Evolutionary conservation across 2,797 vertebrate genomes (phyloP), one percentile per base, ranked within the genome.

Genomic region (Urophycis tenuis): DNA sequence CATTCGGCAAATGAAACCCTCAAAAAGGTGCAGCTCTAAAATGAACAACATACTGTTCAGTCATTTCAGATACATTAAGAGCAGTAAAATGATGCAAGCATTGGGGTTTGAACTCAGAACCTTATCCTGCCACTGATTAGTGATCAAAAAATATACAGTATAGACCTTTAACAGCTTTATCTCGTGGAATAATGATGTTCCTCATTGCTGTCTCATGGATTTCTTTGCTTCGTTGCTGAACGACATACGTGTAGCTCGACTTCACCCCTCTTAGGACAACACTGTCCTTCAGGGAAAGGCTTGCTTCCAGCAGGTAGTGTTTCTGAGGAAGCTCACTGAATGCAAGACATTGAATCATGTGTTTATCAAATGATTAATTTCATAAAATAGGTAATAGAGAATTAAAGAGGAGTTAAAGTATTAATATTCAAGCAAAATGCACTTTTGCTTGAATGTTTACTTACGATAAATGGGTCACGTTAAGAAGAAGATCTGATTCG

Each of bases 21-120:
- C 93, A 34, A 92, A 93, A 15, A 92, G 76, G 41, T 93, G 90
- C 0, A 93, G 0, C 77, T 93, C 93, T 94, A 31, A 0, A 81
- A 3, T 1, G 71, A 79, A 41, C 72, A 82, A 5, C 69, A 7
- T 4, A 4, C 30, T 14, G 74, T 2, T 5, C 11, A 6, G 10
- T 0, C 2, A 17, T 67, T 29, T 35, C 10, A 71, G 39, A 72
- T 60, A 67, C 11, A 67, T 67, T n/a, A n/a, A n/a, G 2, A 11
- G 29, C 25, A 67, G n/a, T 67, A 67, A 25, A 60, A 9, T 22
- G 25, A 6, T 25, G 22, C 8, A 60, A n/a, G 9, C 49, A n/a
- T 60, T 53, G 22, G 49, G 19, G 22, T 60, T n/a, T 5, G 7
- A 25, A 60, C 49, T n/a, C n/a, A 60, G n/a, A 60, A n/a, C 8